Base-by-base conservation (phyloP, 2,888 invertebrate species). In the Parnassius apollo region DNA sequence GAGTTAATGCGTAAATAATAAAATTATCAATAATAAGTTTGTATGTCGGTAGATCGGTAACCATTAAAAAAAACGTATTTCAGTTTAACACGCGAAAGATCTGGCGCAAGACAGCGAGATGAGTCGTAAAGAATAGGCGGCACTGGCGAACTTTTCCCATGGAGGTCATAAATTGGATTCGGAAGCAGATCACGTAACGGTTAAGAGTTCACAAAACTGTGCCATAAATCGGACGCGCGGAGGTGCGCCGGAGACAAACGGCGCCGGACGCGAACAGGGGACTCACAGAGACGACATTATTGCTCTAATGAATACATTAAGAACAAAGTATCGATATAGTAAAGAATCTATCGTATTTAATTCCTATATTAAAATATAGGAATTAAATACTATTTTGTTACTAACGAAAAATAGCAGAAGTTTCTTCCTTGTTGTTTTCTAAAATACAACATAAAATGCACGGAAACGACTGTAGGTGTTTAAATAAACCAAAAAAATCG, bases 201-300 rank as follows among this genome's bases (percentile, higher is more conserved):
- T 89, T 90, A 88, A 88, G 89, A 91, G 91, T 90, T 91, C 91
- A 88, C 91, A 91, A 91, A 91, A 91, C 88, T 91, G 90, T 86
- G 88, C 90, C 81, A 89, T 91, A 91, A 91, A 91, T 91, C 88
- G 89, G 89, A 88, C 85, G 87, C 88, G 87, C 84, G 80, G 85
- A 91, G 90, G 91, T 91, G 91, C 88, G 87, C 88, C 75, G 83
- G 91, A 91, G 91, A 91, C 90, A 91, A 90, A 91, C 88, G 88
- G 86, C 85, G 86, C 83, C 83, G 80, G 78, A 75, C 78, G 71
- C 70, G 78, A 68, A 74, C 73, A 72, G 70, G 65, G 68, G 71
- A 69, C 67, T 69, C 73, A 68, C 65, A 52, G 69, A 71, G 68
- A 65, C 49, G 63, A 45, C 22, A 54, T 54, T 54, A 35, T 35